Evolutionary conservation across 2,888 invertebrate genomes (phyloP), one percentile per base, ranked within the genome.

Genomic region (Strigamia maritima): DNA sequence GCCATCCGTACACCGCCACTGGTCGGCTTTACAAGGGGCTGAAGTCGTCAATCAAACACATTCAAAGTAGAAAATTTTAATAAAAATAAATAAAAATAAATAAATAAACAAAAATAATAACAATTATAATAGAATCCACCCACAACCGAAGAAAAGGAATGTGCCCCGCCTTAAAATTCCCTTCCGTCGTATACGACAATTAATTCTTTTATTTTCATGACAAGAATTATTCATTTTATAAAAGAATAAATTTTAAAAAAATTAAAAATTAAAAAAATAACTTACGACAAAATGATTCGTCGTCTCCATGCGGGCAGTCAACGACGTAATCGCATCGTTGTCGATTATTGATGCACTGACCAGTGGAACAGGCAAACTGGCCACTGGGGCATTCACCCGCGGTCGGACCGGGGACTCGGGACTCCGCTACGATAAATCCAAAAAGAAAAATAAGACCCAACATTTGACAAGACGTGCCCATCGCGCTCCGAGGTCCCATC

Each of bases 1-100:
- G 22, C 90, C 90, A 83, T 90, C 87, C 81, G 86, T 88, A 86
- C 94, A 94, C 81, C 90, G 90, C 87, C 92, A 93, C 83, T 88
- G 87, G 35, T 54, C 49, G 26, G 14, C 65, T 26, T 19, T 26
- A 49, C 77, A 77, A 24, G 49, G 44, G 49, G 12, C 49, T 49
- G 26, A 35, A 40, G 75, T 26, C 6, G 49, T 16, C 19, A 10
- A 49, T 49, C 49, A 49, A 49, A 49, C 49, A 49, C 60, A 35
- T 49, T n/a, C 14, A 70, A 70, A 70, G n/a, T n/a, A n/a, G 7
- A 26, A 70, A 70, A 16, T n/a, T n/a, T n/a, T 16, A 70, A 70
- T 12, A 12, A 70, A 70, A 70, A 14, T 12, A 26, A 26, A 70
- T 14, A 26, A 70, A 70, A 12, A 65, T 24, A 26, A 65, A 6